phyloP scores from a whole-genome alignment of 2,888 invertebrate species.

The Eristalis pertinax region DNA sequence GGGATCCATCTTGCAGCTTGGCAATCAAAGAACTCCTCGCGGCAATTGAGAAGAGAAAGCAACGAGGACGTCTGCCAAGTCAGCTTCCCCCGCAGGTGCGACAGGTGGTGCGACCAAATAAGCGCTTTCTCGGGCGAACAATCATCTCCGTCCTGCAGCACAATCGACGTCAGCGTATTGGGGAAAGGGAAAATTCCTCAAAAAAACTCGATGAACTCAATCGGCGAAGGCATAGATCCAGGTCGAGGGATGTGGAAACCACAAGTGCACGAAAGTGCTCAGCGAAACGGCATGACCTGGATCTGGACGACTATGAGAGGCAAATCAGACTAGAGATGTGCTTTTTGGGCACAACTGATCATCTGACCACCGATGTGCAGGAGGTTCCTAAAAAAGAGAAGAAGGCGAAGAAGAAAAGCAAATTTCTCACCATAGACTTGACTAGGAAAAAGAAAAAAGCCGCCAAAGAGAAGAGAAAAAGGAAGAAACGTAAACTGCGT shows the following conservation, averaged over 20 bases:
- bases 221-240: constrained; percentile 64
- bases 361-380: background rate
- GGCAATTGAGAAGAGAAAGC: constrained; percentile 47
- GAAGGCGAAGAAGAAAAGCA: constrained; percentile 9
- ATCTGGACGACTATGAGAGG: background rate
- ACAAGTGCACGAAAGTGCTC: constrained; percentile 8
- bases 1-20: constrained; percentile 20
- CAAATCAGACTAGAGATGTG: constrained; percentile 16
- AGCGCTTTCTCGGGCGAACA: constrained; percentile 77
- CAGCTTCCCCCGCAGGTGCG: constrained; percentile 13
- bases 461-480: constrained; percentile 12
- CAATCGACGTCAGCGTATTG: constrained; percentile 75
- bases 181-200: constrained; percentile 73
- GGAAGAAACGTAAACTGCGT: background rate
- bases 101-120: constrained; percentile 74
- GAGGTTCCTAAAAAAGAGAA: constrained; percentile 32
- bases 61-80: constrained; percentile 2
- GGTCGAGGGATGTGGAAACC: constrained; percentile 40
- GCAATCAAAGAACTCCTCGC: constrained; percentile 59
- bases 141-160: constrained; percentile 76
- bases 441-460: constrained; percentile 43
- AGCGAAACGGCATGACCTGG: background rate
- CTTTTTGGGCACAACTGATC: constrained; percentile 16
- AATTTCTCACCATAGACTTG: constrained; percentile 51
- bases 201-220: constrained; percentile 77